These are phyloP conservation scores for Crossocerus cetratus DNA, from an alignment of 2,888 invertebrate species.

Conservation along the genomic window DNA sequence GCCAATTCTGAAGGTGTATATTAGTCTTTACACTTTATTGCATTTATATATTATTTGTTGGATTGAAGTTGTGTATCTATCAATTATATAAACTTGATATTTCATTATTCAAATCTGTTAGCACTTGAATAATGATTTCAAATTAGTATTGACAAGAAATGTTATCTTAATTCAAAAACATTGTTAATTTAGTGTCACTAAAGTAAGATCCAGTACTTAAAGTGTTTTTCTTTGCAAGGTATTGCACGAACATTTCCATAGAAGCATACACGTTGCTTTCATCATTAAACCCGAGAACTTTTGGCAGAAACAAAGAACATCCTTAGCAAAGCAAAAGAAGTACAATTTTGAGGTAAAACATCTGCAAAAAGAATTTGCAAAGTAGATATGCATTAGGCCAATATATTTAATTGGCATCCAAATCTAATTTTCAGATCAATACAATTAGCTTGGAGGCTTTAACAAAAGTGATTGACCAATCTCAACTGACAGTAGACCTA, in stretches of 20 bases:
- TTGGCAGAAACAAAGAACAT: conserved; percentile 99
- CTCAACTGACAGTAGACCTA: conserved; percentile 95
- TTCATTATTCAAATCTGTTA: too few species aligned
- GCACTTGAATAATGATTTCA: too few species aligned
- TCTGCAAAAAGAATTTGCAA: too few species aligned
- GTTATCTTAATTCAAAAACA: too few species aligned
- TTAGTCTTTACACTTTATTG: too few species aligned
- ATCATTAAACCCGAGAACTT: conserved; percentile 99
- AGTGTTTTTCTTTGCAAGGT: conserved; percentile 77
- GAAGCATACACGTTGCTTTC: conserved; percentile 94
- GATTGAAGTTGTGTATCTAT: neutral
- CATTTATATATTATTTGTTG: neutral
- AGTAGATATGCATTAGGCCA: too few species aligned
- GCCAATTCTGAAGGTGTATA: conserved; percentile 90
- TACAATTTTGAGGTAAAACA: conserved; percentile 97
- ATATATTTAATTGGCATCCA: too few species aligned
- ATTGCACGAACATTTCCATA: conserved; percentile 96
- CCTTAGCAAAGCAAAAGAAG: conserved; percentile 98
- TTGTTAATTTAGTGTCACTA: too few species aligned
- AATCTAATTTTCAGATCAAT: conserved; percentile 93
- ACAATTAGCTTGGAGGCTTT: conserved; percentile 97
- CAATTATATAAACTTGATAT: neutral
- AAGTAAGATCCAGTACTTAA: too few species aligned
- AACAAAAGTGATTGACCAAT: conserved; percentile 93
- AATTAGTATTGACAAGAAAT: too few species aligned